Conservation (phyloP, 2,888 invertebrate genomes). For the Blastobasis lacticolella region DNA sequence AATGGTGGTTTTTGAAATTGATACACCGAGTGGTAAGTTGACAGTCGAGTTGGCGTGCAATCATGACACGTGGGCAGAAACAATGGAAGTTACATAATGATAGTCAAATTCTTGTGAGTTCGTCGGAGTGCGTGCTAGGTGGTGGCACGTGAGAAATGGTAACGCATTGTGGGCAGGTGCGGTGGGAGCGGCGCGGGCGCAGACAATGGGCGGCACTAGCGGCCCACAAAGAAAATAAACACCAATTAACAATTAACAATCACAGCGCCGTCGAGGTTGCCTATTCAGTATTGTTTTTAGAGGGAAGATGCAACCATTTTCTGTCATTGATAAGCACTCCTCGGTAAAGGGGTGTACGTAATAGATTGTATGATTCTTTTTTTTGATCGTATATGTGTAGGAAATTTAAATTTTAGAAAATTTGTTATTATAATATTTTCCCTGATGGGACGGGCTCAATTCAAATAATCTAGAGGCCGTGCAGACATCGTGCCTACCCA, state of each 20-base stretch:
- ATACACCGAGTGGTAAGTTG: slow-evolving; percentile 5
- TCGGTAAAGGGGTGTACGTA: too few species aligned
- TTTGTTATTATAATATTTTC: too few species aligned
- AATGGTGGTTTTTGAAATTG: slow-evolving; percentile 14
- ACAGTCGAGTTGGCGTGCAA: slow-evolving; percentile 16
- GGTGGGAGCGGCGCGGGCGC: slow-evolving; percentile 25
- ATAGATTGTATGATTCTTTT: too few species aligned
- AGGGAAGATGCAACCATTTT: neutral
- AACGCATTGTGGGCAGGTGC: slow-evolving; percentile 33
- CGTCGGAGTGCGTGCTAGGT: slow-evolving; percentile 14
- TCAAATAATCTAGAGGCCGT: too few species aligned
- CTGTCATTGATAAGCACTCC: neutral
- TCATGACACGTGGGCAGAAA: slow-evolving; percentile 38
- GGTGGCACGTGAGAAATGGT: slow-evolving; percentile 44
- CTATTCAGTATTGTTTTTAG: slow-evolving; percentile 3
- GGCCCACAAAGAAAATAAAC: slow-evolving; percentile 16
- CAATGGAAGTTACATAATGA: slow-evolving; percentile 35
- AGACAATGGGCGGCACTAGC: neutral
- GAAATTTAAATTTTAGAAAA: too few species aligned
- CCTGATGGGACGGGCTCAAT: too few species aligned
- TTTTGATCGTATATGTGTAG: too few species aligned
- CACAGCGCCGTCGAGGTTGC: slow-evolving; percentile 4
- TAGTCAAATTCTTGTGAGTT: slow-evolving; percentile 30
- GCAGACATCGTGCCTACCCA: too few species aligned
- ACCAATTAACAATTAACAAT: slow-evolving; percentile 13